These are phyloP conservation scores for Percopsis transmontana DNA, from an alignment of 2,113 vertebrate species.

Conservation along the genomic window DNA sequence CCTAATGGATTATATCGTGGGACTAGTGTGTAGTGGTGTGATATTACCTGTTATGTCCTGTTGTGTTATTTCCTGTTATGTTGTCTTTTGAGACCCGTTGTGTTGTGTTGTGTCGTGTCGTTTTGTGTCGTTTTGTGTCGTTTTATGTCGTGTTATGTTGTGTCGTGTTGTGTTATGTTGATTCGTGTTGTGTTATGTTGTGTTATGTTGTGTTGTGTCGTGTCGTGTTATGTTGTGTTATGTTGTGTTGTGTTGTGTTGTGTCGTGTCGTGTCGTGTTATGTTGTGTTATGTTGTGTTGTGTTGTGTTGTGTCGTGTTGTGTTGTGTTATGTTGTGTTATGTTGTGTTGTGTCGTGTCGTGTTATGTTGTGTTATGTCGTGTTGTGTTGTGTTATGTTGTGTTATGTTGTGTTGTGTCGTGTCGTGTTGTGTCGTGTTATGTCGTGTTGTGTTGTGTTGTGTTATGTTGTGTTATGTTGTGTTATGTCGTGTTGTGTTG, in stretches of 20 bases:
- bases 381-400: background rate
- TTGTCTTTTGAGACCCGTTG: background rate
- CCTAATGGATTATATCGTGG: no score
- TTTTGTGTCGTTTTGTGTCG: background rate
- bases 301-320: background rate
- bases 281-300: background rate
- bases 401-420: background rate
- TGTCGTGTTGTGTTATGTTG: background rate
- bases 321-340: background rate
- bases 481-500: no score
- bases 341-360: no score
- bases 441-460: no score
- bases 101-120: background rate
- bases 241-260: background rate
- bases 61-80: background rate
- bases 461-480: no score
- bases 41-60: background rate
- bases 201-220: background rate
- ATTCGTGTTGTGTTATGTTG: background rate
- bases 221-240: background rate
- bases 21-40: no score
- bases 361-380: no score
- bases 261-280: background rate
- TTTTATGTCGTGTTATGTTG: background rate
- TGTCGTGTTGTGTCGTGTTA: background rate